Conservation (phyloP, 2,113 vertebrate species). For the Apteryx mantelli region DNA sequence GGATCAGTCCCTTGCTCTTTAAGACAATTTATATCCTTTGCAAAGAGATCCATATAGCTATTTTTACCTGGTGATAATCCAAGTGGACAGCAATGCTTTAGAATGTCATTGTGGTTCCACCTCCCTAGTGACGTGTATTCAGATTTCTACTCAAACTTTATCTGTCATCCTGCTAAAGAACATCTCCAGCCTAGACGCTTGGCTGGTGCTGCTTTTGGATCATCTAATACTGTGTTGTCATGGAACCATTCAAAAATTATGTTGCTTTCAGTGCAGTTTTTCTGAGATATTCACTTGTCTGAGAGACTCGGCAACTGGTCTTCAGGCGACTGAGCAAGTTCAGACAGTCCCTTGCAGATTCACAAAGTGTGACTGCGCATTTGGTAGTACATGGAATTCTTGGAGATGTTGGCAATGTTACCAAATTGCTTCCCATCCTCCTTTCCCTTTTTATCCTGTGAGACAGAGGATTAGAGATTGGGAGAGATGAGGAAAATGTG, state of each 20-base stretch:
- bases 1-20: neutral
- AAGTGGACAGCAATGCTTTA: neutral
- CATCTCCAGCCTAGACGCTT: neutral
- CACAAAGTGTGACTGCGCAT: rapidly evolving
- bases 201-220: neutral
- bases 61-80: neutral
- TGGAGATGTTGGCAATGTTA: rapidly evolving
- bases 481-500: neutral
- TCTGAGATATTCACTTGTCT: neutral
- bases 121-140: neutral
- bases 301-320: neutral
- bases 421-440: neutral
- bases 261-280: neutral
- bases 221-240: neutral
- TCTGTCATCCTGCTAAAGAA: neutral
- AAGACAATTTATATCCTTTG: neutral
- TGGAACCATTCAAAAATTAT: neutral
- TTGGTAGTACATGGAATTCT: rapidly evolving
- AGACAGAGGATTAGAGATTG: neutral
- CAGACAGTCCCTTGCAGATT: neutral
- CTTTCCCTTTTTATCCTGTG: neutral
- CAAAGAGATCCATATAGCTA: neutral
- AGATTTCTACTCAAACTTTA: neutral
- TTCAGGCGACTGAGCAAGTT: neutral
- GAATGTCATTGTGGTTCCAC: neutral